These are phyloP conservation scores for Pristionchus maxplancki DNA, from an alignment of 2,888 invertebrate genomes.

Conservation along the genomic window DNA sequence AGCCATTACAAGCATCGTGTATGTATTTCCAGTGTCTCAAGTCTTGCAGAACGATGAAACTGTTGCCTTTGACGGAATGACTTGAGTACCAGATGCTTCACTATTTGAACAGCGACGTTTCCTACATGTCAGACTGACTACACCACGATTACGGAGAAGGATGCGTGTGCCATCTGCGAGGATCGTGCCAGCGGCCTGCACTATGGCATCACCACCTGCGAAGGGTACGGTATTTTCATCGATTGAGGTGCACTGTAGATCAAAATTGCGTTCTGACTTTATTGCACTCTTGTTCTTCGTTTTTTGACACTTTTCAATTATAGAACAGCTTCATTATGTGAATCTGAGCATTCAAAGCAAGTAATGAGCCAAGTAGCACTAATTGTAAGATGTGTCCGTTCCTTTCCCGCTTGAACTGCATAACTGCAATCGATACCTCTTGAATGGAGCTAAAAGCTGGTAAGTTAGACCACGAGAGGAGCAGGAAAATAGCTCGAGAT, in stretches of 20 bases:
- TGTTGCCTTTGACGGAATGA: no score
- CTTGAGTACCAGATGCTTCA: no score
- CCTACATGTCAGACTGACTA: background rate
- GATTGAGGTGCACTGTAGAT: background rate
- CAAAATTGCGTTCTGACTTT: background rate
- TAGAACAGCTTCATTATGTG: background rate
- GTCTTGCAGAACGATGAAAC: no score
- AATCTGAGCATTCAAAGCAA: background rate
- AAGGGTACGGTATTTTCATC: constrained; percentile 83
- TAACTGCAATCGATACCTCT: background rate
- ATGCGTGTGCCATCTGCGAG: constrained; percentile 96
- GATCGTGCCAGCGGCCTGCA: constrained; percentile 98
- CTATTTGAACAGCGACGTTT: no score
- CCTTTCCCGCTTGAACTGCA: background rate
- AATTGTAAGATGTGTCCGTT: background rate
- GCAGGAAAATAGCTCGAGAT: constrained; percentile 34
- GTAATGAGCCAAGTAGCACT: background rate
- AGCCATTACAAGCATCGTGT: constrained; percentile 14
- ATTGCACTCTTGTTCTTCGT: background rate
- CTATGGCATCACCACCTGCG: constrained; percentile 98
- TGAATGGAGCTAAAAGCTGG: constrained; percentile 5
- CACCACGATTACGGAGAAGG: background rate
- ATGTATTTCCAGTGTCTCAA: background rate
- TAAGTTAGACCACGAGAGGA: constrained; percentile 3
- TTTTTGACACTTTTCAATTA: background rate